phyloP scores from a whole-genome alignment of 1,140 invertebrate genomes.

The Drosophila sproati region DNA sequence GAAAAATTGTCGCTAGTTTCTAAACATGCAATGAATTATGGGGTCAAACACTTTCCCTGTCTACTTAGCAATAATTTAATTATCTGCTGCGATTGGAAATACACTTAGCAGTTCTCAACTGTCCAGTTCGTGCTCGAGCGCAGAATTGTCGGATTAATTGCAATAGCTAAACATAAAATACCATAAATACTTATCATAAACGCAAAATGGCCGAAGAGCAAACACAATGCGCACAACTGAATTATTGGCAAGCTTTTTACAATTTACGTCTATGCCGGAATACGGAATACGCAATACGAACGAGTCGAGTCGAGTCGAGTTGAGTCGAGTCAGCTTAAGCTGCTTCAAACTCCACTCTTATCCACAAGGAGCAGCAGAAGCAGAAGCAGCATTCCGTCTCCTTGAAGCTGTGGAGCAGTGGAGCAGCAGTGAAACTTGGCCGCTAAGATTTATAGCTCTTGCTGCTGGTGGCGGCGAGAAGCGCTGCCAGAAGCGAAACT shows the following conservation, averaged over 20 bases:
- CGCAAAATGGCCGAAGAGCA: background rate
- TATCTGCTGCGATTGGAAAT: slow-evolving; percentile 7
- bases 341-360: slow-evolving; percentile 36
- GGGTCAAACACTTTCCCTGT: background rate
- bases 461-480: slow-evolving; percentile 7
- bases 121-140: slow-evolving; percentile 46
- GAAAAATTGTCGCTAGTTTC: background rate
- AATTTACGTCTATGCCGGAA: slow-evolving; percentile 27
- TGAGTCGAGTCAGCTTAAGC: slow-evolving; percentile 58
- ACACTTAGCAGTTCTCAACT: slow-evolving; percentile 33
- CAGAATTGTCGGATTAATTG: slow-evolving; percentile 69
- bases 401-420: slow-evolving; percentile 26
- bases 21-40: background rate
- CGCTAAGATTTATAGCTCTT: slow-evolving; percentile 71
- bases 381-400: slow-evolving; percentile 9
- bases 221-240: slow-evolving; percentile 49
- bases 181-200: slow-evolving; percentile 28
- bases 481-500: slow-evolving; percentile 50
- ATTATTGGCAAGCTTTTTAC: slow-evolving; percentile 68
- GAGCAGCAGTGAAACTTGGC: slow-evolving; percentile 31
- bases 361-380: slow-evolving; percentile 13
- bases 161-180: slow-evolving; percentile 38
- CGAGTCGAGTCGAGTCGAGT: background rate
- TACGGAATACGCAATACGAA: slow-evolving; percentile 3
- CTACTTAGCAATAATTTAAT: slow-evolving; percentile 1